These are phyloP conservation scores for Timema cristinae DNA, from an alignment of 2,888 invertebrate species.

Conservation along the genomic window DNA sequence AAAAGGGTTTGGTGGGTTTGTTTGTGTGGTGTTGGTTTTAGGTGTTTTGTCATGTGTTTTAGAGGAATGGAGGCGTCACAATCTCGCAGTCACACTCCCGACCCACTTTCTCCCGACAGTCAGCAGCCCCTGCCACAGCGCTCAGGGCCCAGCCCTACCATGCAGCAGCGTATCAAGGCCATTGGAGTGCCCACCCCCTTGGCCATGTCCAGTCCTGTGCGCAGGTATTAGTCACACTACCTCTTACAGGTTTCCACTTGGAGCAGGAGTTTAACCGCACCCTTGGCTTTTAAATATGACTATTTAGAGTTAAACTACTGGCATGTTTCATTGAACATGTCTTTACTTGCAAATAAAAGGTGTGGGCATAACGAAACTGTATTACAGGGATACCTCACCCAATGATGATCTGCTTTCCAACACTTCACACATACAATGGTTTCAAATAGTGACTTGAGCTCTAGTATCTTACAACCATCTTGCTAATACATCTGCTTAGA, in stretches of 20 bases:
- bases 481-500: no score
- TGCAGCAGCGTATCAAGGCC: conserved; percentile 87
- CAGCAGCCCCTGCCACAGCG: conserved; percentile 33
- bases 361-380: no score
- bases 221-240: conserved; percentile 56
- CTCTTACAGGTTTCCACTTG: no score
- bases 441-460: no score
- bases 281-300: not conserved
- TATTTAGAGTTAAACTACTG: not conserved
- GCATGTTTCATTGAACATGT: not conserved
- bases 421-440: no score
- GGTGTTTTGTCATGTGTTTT: conserved; percentile 32
- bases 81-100: conserved; percentile 55
- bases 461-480: no score
- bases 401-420: no score
- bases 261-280: conserved; percentile 22
- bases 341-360: no score
- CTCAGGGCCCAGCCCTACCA: conserved; percentile 65
- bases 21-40: no score
- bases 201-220: conserved; percentile 79
- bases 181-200: conserved; percentile 86
- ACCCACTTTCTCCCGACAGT: conserved; percentile 55
- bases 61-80: conserved; percentile 53
- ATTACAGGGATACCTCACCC: no score
- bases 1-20: no score